Evolutionary conservation across 2,888 invertebrate species (phyloP).

Genomic region (Poecilus cupreus): DNA sequence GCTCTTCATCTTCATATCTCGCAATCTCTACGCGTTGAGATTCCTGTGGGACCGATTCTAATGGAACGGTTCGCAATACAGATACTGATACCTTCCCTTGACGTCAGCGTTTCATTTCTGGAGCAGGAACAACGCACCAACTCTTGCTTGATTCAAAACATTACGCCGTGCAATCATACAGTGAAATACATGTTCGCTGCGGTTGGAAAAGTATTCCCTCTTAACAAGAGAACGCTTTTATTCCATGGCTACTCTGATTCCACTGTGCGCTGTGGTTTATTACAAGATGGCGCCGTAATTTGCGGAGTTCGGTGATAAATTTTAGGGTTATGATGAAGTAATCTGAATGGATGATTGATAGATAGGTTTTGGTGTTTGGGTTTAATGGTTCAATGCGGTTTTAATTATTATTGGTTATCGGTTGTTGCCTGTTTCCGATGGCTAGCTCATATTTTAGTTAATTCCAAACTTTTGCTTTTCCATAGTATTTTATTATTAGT

Average conservation of each 20-base stretch:
- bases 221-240: constrained; percentile 15
- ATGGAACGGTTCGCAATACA: constrained; percentile 3
- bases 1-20: not conserved
- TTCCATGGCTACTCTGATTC: not conserved
- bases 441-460: not conserved
- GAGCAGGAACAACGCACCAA: not conserved
- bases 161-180: not conserved
- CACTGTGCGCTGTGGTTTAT: not conserved
- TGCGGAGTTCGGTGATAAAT: not conserved
- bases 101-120: not conserved
- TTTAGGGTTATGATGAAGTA: constrained; percentile 7
- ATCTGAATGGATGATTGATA: constrained; percentile 16
- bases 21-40: not conserved
- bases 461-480: not conserved
- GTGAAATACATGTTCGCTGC: not conserved
- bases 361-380: not conserved
- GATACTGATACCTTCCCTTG: constrained; percentile 2
- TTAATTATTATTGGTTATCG: constrained; percentile 3
- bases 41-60: constrained; percentile 19
- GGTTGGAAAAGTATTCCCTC: not conserved
- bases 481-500: too few relatives aligned
- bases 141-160: not conserved
- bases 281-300: constrained; percentile 25
- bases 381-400: constrained; percentile 9
- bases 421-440: not conserved